phyloP scores from a whole-genome alignment of 2,888 invertebrate genomes.

The Pterostichus madidus region DNA sequence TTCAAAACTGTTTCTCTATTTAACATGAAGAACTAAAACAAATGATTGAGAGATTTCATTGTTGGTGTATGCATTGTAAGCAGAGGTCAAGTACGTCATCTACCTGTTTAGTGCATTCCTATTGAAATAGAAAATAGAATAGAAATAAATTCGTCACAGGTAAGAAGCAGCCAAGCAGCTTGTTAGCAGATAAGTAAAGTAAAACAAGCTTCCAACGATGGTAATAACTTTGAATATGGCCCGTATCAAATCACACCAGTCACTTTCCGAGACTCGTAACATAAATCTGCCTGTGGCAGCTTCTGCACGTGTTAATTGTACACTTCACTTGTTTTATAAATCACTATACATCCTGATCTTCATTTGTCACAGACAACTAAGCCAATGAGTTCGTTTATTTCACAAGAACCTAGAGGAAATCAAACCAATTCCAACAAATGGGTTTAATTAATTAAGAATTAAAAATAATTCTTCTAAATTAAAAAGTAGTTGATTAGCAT shows the following conservation, averaged over 20 bases:
- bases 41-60: too few species aligned
- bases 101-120: not conserved
- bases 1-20: too few species aligned
- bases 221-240: conserved; percentile 3
- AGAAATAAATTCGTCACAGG: conserved; percentile 18
- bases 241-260: not conserved
- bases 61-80: too few species aligned
- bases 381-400: not conserved
- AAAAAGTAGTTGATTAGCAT: conserved; percentile 30
- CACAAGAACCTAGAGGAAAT: not conserved
- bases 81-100: too few species aligned
- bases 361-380: conserved; percentile 1
- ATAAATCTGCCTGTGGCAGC: conserved; percentile 2
- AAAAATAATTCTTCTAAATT: conserved; percentile 30
- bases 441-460: conserved; percentile 40
- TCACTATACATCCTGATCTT: conserved; percentile 3
- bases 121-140: too few species aligned
- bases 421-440: conserved; percentile 14
- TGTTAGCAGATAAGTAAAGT: conserved; percentile 6
- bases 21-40: too few species aligned
- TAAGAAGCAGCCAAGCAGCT: not conserved
- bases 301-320: not conserved
- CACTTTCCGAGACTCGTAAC: not conserved
- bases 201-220: not conserved
- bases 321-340: conserved; percentile 39